Base-by-base conservation (phyloP, 1,140 invertebrate species). In the Alviniconcha marisindica region DNA sequence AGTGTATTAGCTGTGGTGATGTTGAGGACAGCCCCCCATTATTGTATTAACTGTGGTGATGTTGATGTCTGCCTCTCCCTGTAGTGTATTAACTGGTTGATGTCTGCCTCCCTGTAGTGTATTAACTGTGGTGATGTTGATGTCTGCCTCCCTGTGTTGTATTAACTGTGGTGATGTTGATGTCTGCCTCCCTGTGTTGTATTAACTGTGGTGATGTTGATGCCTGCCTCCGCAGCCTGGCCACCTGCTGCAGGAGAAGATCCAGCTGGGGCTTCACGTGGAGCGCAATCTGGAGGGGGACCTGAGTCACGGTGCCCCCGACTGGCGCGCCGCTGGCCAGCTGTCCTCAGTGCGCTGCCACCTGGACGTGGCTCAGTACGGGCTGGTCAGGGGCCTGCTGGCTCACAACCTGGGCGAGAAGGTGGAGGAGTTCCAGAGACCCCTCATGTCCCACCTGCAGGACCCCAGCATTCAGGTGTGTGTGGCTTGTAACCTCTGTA, bases 321-420 rank as follows among this genome's bases (percentile, higher is more conserved):
- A 99, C 92, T 95, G 97, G 89, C 96, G 96, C 84, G 94, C 99
- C 24, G 95, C 96, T 81, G 98, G 97, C 28, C 96, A 95, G 31
- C 93, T 99, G 63, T 97, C 97, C 0, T 97, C 97, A 40, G 95
- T 99, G 85, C 95, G 97, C 90, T 96, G 96, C 82, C 95, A 95
- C n/a, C 90, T 99, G 33, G 96, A 98, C 93, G 94, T 96, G 31
- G 94, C 95, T 24, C 97, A 99, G 91, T 99, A 99, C 92, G 96
- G 96, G 92, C 92, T 99, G 15, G 95, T 99, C 31, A 95, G 97
- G 74, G 98, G 97, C 36, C 94, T 99, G 33, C 93, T 99, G 0
- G 95, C 96, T 0, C 96, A 97, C 91, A 99, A 99, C 94, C 95
- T 99, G 63, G 98, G 97, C 24, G 98, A 99, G 92, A 95, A 95